Conservation (phyloP, 2,113 vertebrate species). For the Ophthalmotilapia sp. region DNA sequence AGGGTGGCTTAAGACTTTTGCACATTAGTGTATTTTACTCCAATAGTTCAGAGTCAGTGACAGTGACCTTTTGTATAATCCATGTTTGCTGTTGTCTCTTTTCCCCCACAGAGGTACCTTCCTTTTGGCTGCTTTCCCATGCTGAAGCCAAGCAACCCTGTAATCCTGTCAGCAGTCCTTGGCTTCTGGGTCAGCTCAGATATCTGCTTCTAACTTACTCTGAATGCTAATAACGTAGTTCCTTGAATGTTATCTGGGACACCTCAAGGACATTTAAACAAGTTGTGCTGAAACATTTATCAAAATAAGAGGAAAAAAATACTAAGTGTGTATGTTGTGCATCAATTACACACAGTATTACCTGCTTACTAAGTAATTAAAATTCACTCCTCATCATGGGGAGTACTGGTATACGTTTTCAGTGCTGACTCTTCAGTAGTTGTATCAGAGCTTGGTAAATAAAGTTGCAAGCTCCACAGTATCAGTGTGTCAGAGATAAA, state of each 20-base stretch:
- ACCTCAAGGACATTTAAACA: slow-evolving; percentile 23
- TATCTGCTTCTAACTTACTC: slow-evolving; percentile 6
- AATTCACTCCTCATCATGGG: not conserved
- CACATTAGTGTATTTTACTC: not conserved
- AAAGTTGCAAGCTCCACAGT: not conserved
- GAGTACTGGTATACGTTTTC: not conserved
- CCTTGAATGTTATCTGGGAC: slow-evolving; percentile 1
- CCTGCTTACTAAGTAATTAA: not conserved
- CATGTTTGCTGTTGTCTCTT: not conserved
- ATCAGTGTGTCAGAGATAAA: not conserved
- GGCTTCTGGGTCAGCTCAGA: slow-evolving; percentile 36
- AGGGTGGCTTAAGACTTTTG: not conserved
- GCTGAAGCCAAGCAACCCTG: slow-evolving; percentile 1
- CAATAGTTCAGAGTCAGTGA: not conserved
- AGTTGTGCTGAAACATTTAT: not conserved
- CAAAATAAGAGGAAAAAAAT: not conserved
- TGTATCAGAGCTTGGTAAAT: not conserved
- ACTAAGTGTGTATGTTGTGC: not conserved
- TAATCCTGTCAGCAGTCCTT: slow-evolving; percentile 22
- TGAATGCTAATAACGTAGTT: slow-evolving; percentile 18
- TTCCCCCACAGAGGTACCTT: not conserved
- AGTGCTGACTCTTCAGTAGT: not conserved
- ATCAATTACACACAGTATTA: not conserved
- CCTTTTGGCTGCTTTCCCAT: slow-evolving; percentile 1
- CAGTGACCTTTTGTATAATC: not conserved